Conservation (phyloP, 2,113 vertebrate species). For the Xiphias gladius region DNA sequence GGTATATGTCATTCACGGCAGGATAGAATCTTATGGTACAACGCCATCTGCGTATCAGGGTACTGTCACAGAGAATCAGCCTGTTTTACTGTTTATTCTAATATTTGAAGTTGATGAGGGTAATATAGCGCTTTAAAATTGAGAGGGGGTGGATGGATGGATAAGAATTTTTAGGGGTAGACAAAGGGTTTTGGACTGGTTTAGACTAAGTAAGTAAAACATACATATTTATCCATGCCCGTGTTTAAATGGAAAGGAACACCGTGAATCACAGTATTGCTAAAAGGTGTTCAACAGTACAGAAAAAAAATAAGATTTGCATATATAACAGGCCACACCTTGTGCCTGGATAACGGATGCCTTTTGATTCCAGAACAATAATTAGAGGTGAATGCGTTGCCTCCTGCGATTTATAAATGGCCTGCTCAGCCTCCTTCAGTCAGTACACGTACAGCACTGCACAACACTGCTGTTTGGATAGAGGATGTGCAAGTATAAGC, state of each 20-base stretch:
- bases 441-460: background rate
- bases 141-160: background rate
- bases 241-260: background rate
- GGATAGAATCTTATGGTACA: background rate
- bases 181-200: background rate
- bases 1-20: background rate
- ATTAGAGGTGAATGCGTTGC: background rate
- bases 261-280: background rate
- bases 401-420: constrained; percentile 7
- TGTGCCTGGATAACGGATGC: background rate
- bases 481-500: constrained; percentile 49
- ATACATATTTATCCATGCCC: background rate
- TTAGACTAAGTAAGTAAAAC: background rate
- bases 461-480: constrained; percentile 27
- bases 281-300: background rate
- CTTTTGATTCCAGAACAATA: background rate
- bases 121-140: background rate
- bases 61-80: background rate
- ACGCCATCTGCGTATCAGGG: background rate
- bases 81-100: background rate
- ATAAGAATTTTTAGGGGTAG: background rate
- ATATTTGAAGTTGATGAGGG: background rate
- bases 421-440: constrained; percentile 22
- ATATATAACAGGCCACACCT: background rate
- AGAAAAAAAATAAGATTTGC: background rate